Conservation (phyloP, 2,113 vertebrate species). For the Bettongia penicillata region DNA sequence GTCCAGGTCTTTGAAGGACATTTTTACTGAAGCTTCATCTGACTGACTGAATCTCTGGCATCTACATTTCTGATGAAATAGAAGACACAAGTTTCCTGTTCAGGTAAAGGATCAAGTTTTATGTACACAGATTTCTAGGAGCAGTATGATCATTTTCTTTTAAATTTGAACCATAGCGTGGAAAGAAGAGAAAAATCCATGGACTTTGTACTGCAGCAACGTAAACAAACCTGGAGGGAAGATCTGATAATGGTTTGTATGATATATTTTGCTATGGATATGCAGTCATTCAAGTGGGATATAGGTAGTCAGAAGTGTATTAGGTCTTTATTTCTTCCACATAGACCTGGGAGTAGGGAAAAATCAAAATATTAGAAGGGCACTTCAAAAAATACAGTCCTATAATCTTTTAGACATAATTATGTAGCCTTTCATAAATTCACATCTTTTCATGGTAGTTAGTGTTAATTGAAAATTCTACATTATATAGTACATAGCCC, state of each 20-base stretch:
- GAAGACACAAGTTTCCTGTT: neutral
- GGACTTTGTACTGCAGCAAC: neutral
- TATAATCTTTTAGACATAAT: neutral
- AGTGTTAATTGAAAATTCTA: neutral
- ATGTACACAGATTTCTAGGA: neutral
- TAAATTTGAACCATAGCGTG: neutral
- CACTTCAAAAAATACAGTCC: neutral
- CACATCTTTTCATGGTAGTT: neutral
- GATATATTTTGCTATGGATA: neutral
- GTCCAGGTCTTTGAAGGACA: neutral
- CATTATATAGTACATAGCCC: neutral
- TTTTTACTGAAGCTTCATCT: neutral
- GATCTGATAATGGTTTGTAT: neutral
- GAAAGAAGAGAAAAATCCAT: neutral
- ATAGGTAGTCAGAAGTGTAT: neutral
- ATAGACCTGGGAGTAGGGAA: neutral
- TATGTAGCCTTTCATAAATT: neutral
- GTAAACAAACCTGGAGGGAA: neutral
- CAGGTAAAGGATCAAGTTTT: neutral
- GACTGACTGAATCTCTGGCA: neutral
- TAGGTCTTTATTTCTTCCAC: neutral
- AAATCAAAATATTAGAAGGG: neutral
- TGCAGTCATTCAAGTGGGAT: neutral
- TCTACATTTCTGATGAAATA: neutral
- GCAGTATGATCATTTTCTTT: neutral